Evolutionary conservation across 2,888 invertebrate species (phyloP).

Genomic region (Lasioglossum vierecki): DNA sequence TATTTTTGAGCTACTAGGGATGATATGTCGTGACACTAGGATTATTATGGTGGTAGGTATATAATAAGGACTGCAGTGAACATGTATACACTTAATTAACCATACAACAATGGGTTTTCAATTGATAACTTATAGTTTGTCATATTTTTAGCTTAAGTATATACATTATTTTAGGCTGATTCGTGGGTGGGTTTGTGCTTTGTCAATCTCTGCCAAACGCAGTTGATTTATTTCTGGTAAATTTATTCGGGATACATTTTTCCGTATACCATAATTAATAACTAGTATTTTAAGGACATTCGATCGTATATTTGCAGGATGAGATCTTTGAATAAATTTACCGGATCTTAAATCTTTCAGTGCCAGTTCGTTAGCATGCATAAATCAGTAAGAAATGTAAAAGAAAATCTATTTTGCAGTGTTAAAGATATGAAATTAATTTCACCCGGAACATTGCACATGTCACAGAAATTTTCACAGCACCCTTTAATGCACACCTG

Average conservation of each 20-base stretch:
- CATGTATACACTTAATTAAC: slow-evolving; percentile 30
- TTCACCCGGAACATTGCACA: slow-evolving; percentile 66
- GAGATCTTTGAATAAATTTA: slow-evolving; percentile 49
- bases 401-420: slow-evolving; percentile 43
- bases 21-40: too few species aligned
- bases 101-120: background rate
- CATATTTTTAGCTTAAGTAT: slow-evolving; percentile 29
- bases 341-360: slow-evolving; percentile 47
- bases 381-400: slow-evolving; percentile 46
- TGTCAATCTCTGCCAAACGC: slow-evolving; percentile 48
- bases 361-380: slow-evolving; percentile 64
- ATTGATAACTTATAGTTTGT: background rate
- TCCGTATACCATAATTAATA: background rate
- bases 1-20: too few species aligned
- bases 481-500: slow-evolving; percentile 64
- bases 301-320: background rate
- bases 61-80: background rate
- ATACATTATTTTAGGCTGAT: background rate
- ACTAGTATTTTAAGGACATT: background rate
- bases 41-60: background rate
- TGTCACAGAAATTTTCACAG: slow-evolving; percentile 67
- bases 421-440: slow-evolving; percentile 62
- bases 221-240: slow-evolving; percentile 51
- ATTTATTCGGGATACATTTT: slow-evolving; percentile 46
- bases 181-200: slow-evolving; percentile 45